These are phyloP conservation scores for Petrocephalus sullivani DNA, from an alignment of 2,797 vertebrate species.

Conservation along the genomic window DNA sequence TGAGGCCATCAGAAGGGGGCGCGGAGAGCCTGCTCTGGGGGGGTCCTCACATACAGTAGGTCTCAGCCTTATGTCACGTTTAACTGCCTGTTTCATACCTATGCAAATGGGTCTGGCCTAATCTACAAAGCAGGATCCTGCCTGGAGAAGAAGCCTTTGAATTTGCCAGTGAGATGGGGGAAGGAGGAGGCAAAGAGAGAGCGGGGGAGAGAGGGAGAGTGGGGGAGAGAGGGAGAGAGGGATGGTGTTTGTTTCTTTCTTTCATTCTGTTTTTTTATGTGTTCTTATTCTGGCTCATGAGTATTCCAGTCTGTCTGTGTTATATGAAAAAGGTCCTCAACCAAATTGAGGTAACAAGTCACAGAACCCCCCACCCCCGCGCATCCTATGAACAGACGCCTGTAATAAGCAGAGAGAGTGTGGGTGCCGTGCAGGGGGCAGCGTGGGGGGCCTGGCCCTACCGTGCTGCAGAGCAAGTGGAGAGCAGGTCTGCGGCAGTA, in stretches of 20 bases:
- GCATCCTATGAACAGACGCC: too few relatives aligned
- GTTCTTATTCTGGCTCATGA: neutral
- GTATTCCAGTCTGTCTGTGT: neutral
- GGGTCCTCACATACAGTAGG: neutral
- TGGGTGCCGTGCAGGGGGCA: neutral
- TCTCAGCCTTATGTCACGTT: neutral
- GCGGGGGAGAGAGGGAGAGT: neutral
- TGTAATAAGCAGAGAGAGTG: neutral
- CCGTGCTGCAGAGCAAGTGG: constrained; percentile 13
- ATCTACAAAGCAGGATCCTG: neutral
- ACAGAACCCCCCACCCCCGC: neutral
- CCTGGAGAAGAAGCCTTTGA: neutral
- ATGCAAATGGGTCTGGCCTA: constrained; percentile 1
- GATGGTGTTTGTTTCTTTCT: neutral
- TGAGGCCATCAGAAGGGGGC: neutral
- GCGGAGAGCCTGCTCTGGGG: neutral
- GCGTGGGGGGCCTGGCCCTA: neutral
- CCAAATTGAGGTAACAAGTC: neutral
- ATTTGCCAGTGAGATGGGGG: neutral
- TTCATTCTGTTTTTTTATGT: neutral
- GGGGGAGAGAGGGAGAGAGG: neutral
- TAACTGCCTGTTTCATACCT: neutral
- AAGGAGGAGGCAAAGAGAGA: neutral
- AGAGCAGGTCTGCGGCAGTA: constrained; percentile 14
- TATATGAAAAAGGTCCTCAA: neutral